Evolutionary conservation across 2,888 invertebrate genomes (phyloP), one percentile per base, ranked within the genome.

Genomic region (Noctua pronuba): DNA sequence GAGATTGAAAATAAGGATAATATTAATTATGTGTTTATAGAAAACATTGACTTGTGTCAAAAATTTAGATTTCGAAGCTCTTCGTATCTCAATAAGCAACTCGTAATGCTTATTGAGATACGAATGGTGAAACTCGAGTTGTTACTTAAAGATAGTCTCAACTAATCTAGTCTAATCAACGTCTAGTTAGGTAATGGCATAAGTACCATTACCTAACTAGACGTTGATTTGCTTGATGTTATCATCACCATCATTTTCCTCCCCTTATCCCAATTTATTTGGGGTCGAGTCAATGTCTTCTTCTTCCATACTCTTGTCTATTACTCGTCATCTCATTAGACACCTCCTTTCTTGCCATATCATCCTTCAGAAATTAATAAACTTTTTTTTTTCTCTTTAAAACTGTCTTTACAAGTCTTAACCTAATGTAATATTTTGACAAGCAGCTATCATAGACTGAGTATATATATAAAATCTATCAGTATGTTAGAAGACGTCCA

Each of bases 401-500:
- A 46, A 18, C 46, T 24, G 13, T 55, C n/a, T 55, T n/a, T 55
- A 16, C 6, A 58, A 28, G 2, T 58, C 16, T 58, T 16, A 55
- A 28, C n/a, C n/a, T 28, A 28, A 16, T 16, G 24, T 52, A 24
- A 52, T n/a, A 58, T 58, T 58, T 7, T 58, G 18, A 31, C 18
- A 31, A 60, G 18, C 21, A 60, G 8, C 60, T 60, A 60, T 31
- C 31, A 60, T 31, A 49, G 6, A 46, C 6, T 5, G 2, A 52
- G 28, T 28, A 38, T 67, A 73, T 62, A 1, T n/a, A 55, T 55
- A 55, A 0, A n/a, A n/a, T 55, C 5, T n/a, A 21, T 31, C 49
- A 46, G 31, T 70, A 46, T n/a, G 18, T 35, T 24, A 60, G 44
- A 58, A 82, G 67, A 75, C 64, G 41, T 77, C 41, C 65, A 35